Conservation (phyloP, 2,797 vertebrate genomes). For the Craterocephalus amniculus region DNA sequence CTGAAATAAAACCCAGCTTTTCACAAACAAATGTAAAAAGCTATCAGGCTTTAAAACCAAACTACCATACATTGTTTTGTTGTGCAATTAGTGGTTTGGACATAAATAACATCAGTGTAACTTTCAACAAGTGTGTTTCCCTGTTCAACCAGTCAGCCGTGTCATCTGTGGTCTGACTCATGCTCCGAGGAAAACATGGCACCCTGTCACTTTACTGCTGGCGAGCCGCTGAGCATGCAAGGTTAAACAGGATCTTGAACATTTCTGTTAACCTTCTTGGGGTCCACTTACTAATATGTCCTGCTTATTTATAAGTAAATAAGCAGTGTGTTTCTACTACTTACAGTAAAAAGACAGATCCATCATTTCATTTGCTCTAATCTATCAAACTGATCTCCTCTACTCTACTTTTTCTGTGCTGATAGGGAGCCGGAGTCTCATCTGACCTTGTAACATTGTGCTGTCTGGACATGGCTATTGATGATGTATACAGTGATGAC, state of each 20-base stretch:
- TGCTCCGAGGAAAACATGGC: slow-evolving; percentile 36
- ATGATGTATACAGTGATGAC: slow-evolving; percentile 3
- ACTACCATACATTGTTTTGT: slow-evolving; percentile 5
- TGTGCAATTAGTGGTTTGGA: slow-evolving; percentile 40
- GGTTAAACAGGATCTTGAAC: neutral
- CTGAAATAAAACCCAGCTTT: neutral
- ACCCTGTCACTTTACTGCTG: slow-evolving; percentile 45
- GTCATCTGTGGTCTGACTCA: slow-evolving; percentile 63
- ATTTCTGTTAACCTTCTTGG: slow-evolving; percentile 36
- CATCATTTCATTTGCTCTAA: neutral
- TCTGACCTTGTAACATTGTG: neutral
- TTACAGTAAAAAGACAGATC: slow-evolving; percentile 19
- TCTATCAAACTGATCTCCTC: neutral
- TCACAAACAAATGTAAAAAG: neutral
- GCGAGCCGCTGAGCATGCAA: slow-evolving; percentile 34
- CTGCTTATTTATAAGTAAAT: slow-evolving; percentile 39
- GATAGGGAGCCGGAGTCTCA: neutral
- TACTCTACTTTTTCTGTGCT: neutral
- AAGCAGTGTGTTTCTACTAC: too few species aligned
- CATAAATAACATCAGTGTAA: slow-evolving; percentile 48
- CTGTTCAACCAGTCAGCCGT: slow-evolving; percentile 61
- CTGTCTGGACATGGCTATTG: neutral
- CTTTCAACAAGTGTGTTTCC: slow-evolving; percentile 45
- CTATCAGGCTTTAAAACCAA: slow-evolving; percentile 1
- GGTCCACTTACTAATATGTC: slow-evolving; percentile 16